phyloP scores from a whole-genome alignment of 2,797 vertebrate genomes.

The Coracias cyanogaster region DNA sequence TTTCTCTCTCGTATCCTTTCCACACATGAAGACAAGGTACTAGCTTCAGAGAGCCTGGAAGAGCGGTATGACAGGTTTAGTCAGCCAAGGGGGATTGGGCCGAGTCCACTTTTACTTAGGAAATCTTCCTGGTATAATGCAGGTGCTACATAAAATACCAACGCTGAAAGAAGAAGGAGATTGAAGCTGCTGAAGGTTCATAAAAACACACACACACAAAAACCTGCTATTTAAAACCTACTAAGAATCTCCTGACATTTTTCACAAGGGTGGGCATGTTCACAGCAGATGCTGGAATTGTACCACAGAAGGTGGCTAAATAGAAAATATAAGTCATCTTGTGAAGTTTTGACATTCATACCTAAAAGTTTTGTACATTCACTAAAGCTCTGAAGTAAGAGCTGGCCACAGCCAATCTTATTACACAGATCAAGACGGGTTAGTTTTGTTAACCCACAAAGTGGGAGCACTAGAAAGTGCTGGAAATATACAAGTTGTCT shows the following conservation, averaged over 20 bases:
- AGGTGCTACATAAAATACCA: background rate
- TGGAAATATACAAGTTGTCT: background rate
- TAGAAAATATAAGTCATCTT: background rate
- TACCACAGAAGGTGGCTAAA: background rate
- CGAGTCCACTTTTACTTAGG: background rate
- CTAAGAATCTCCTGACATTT: background rate
- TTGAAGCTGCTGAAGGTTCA: background rate
- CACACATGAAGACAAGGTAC: background rate
- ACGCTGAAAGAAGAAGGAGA: background rate
- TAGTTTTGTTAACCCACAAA: background rate
- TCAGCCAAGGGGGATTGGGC: background rate
- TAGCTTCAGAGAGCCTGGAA: background rate
- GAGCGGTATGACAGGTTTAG: background rate
- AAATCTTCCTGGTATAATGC: background rate
- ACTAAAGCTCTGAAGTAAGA: background rate
- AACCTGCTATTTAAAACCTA: background rate
- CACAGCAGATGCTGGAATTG: background rate
- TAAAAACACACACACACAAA: background rate
- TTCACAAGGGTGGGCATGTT: background rate
- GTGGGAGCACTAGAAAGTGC: background rate
- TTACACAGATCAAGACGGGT: background rate
- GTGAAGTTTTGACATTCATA: background rate
- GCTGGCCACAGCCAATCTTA: background rate
- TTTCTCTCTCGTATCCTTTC: background rate
- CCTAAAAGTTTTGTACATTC: background rate